Conservation (phyloP, 2,797 vertebrate genomes). For the Anabas testudineus region DNA sequence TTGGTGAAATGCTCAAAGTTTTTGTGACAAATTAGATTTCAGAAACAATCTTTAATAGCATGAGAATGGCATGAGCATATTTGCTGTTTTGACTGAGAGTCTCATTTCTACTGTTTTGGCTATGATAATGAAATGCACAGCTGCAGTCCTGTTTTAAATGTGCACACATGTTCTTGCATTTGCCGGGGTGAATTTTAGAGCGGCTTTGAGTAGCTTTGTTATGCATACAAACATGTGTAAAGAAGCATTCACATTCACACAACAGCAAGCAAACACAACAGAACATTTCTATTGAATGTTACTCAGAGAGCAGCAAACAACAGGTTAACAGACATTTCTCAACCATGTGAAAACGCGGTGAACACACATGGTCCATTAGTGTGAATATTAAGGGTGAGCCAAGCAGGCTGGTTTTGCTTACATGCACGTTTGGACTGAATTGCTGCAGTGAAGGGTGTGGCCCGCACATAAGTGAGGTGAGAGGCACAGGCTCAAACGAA, state of each 20-base stretch:
- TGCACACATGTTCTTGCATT: constrained; percentile 29
- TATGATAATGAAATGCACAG: constrained; percentile 46
- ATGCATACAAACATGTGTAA: constrained; percentile 13
- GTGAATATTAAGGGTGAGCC: constrained; percentile 56
- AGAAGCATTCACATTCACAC: constrained; percentile 43
- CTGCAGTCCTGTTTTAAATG: constrained; percentile 36
- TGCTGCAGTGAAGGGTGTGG: constrained; percentile 51
- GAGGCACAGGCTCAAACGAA: constrained; percentile 69
- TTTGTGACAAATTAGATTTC: constrained; percentile 9
- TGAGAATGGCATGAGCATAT: constrained; percentile 11
- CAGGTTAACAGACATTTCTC: constrained; percentile 64
- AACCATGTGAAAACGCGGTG: constrained; percentile 34
- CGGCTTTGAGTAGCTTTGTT: constrained; percentile 29
- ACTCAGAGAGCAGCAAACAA: constrained; percentile 46
- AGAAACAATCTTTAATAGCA: constrained; percentile 23
- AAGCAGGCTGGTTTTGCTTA: constrained; percentile 44
- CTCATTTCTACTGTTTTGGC: constrained; percentile 29
- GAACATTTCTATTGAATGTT: constrained; percentile 24
- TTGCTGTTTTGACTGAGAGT: constrained; percentile 26
- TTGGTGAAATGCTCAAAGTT: constrained; percentile 26
- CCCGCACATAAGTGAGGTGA: constrained; percentile 48
- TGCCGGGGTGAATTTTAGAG: constrained; percentile 24
- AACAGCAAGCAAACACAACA: constrained; percentile 31
- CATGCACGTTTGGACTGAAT: constrained; percentile 74
- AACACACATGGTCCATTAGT: constrained; percentile 51